These are phyloP conservation scores for Trichopoda pennipes DNA, from an alignment of 2,888 invertebrate genomes.

Conservation along the genomic window DNA sequence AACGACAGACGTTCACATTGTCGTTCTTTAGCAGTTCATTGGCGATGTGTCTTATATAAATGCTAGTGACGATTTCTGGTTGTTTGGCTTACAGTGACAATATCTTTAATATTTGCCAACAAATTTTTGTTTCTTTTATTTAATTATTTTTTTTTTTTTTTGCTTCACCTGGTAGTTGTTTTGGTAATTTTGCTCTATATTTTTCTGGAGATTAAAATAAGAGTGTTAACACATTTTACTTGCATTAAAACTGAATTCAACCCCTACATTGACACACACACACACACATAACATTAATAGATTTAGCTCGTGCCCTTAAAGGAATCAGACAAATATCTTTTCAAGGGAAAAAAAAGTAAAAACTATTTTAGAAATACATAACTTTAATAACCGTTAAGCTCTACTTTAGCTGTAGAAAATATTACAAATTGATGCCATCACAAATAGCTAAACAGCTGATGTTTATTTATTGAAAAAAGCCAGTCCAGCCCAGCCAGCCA, in stretches of 20 bases:
- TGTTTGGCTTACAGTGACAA: slow-evolving; percentile 31
- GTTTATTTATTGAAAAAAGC: slow-evolving; percentile 21
- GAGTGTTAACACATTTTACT: slow-evolving; percentile 55
- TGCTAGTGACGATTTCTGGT: slow-evolving; percentile 17
- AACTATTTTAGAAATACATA: not conserved
- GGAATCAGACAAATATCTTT: slow-evolving; percentile 31
- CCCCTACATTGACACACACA: too few species aligned
- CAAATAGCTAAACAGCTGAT: slow-evolving; percentile 46
- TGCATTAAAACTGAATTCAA: slow-evolving; percentile 39
- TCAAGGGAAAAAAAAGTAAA: slow-evolving; percentile 4
- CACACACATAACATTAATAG: slow-evolving; percentile 25
- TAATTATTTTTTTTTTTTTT: slow-evolving; percentile 19
- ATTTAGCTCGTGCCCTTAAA: slow-evolving; percentile 56
- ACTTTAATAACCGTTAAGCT: slow-evolving; percentile 8
- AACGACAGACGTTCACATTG: slow-evolving; percentile 11
- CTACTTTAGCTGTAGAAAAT: not conserved
- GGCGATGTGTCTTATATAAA: slow-evolving; percentile 58
- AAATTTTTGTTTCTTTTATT: not conserved
- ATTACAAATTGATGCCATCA: slow-evolving; percentile 17
- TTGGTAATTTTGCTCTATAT: slow-evolving; percentile 54
- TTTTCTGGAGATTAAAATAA: not conserved
- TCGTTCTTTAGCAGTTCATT: slow-evolving; percentile 22
- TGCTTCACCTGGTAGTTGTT: slow-evolving; percentile 49
- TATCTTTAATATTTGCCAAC: slow-evolving; percentile 58
- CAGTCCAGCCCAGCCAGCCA: not conserved